Conservation (phyloP, 2,797 vertebrate genomes). For the Natrix natrix region DNA sequence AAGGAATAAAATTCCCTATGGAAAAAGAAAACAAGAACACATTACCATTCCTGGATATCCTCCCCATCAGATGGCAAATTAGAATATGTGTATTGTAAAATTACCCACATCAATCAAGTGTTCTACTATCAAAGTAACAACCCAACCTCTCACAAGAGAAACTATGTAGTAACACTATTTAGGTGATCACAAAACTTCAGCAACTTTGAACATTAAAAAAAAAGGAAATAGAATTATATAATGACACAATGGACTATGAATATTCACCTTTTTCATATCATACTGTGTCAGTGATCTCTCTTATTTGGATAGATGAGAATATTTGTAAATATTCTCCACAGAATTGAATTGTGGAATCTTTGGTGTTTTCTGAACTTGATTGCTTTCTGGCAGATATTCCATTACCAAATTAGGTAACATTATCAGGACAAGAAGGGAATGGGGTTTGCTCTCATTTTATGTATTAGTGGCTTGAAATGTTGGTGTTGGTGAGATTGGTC, state of each 20-base stretch:
- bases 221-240: not conserved
- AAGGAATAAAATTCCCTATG: not conserved
- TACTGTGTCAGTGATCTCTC: not conserved
- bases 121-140: not conserved
- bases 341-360: not conserved
- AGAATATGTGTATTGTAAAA: not conserved
- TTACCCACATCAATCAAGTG: not conserved
- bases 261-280: not conserved
- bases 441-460: not conserved
- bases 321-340: not conserved
- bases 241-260: not conserved
- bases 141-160: not conserved
- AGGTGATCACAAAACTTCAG: not conserved
- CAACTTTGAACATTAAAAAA: not conserved
- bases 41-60: not conserved
- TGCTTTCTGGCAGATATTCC: not conserved
- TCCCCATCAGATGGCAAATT: not conserved
- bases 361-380: not conserved
- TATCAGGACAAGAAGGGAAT: not conserved
- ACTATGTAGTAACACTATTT: not conserved
- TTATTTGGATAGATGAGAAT: not conserved
- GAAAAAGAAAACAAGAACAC: not conserved
- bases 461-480: not conserved
- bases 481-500: not conserved
- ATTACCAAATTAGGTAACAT: not conserved